Conservation (phyloP, 2,113 vertebrate genomes). For the Hemichromis elongatus region DNA sequence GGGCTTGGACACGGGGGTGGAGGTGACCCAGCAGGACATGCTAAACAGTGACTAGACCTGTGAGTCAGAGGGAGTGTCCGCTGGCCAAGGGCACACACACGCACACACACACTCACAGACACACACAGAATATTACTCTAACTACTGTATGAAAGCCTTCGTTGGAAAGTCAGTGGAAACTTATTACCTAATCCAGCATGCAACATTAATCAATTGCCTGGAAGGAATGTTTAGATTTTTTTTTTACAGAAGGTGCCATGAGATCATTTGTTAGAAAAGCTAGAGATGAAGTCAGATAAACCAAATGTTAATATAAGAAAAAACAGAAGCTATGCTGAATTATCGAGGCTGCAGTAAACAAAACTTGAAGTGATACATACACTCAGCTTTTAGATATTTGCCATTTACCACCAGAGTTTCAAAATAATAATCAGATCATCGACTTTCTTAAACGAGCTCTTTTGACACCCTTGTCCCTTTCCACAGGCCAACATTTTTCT, state of each 20-base stretch:
- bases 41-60: slow-evolving; percentile 27
- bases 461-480: background rate
- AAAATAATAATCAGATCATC: background rate
- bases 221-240: background rate
- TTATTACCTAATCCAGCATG: background rate
- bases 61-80: slow-evolving; percentile 67
- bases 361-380: background rate
- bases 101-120: background rate
- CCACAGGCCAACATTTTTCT: background rate
- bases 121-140: background rate
- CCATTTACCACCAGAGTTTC: no score
- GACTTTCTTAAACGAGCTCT: background rate
- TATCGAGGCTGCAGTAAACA: background rate
- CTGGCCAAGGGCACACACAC: background rate
- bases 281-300: background rate
- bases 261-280: background rate
- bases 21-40: background rate
- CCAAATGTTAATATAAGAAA: background rate
- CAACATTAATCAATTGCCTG: background rate
- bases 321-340: background rate
- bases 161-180: background rate
- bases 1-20: background rate
- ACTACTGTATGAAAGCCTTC: background rate
- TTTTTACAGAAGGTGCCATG: background rate
- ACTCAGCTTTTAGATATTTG: background rate